Percentiles rank a stretch among this genome's conserved stretches.
phyloP scores from a whole-genome alignment of 2,113 vertebrate genomes.

The Talpa occidentalis region DNA sequence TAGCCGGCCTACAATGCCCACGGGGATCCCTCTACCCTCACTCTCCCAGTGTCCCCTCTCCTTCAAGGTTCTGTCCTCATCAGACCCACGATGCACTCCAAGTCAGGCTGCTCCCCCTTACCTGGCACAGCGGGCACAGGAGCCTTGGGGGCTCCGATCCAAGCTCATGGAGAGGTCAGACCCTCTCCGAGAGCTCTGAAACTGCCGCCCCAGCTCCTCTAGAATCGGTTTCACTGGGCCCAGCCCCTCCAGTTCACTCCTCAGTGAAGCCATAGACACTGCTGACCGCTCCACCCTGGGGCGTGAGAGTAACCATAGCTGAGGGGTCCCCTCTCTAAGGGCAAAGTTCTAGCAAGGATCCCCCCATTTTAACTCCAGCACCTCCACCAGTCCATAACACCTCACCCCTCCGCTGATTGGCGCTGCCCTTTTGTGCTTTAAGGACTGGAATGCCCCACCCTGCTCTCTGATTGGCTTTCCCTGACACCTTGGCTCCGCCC shows the following conservation, averaged over 20 bases:
- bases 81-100: background rate
- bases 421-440: background rate
- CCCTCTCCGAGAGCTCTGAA: slow-evolving; percentile 68
- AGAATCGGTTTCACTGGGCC: slow-evolving; percentile 80
- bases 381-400: fast-evolving
- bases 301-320: background rate
- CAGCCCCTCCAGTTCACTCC: slow-evolving; percentile 76
- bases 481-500: background rate
- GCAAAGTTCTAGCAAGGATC: background rate
- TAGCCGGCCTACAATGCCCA: too few relatives aligned
- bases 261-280: slow-evolving; percentile 78
- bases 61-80: background rate
- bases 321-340: background rate
- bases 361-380: background rate
- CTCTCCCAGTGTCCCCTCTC: background rate
- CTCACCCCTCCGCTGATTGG: background rate
- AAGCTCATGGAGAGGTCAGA: slow-evolving; percentile 67
- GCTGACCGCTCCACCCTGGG: slow-evolving; percentile 79
- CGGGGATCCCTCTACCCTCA: fast-evolving
- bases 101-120: background rate
- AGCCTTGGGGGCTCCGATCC: slow-evolving; percentile 65
- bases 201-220: slow-evolving; percentile 78
- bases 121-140: slow-evolving; percentile 77
- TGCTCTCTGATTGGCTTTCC: background rate
- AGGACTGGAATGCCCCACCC: too few relatives aligned